A percentile compares a stretch with the other conserved stretches of the same genome.
Conservation (phyloP, 2,888 invertebrate genomes). For the Emesis furor region DNA sequence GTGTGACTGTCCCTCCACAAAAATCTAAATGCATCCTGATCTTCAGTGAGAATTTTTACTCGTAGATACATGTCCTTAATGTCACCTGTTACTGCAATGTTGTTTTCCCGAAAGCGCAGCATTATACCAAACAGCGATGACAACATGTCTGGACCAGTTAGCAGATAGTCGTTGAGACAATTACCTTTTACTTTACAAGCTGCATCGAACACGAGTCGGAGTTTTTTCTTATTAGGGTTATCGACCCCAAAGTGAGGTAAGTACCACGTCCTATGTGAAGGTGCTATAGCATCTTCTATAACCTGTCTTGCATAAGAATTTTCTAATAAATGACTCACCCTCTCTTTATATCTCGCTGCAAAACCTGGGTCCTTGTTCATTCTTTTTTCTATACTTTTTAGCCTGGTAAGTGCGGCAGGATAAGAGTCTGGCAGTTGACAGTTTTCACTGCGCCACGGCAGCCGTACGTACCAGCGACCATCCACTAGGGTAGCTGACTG, state of each 20-base stretch:
- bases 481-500: neutral
- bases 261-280: constrained; percentile 61
- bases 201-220: constrained; percentile 69
- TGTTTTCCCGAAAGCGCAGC: constrained; percentile 79
- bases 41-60: constrained; percentile 60
- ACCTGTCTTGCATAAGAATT: constrained; percentile 62
- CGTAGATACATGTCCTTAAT: neutral
- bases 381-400: constrained; percentile 65
- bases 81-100: neutral
- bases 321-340: constrained; percentile 66
- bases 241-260: constrained; percentile 61
- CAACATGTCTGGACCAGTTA: constrained; percentile 71
- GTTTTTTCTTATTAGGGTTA: constrained; percentile 63
- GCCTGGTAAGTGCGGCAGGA: constrained; percentile 55
- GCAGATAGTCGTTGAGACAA: constrained; percentile 69
- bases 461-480: constrained; percentile 65
- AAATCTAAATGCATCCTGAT: constrained; percentile 77
- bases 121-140: constrained; percentile 74
- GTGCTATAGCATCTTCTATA: no score
- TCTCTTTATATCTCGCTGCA: constrained; percentile 57
- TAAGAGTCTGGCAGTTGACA: constrained; percentile 62
- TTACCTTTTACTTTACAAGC: constrained; percentile 49
- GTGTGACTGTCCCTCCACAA: constrained; percentile 71
- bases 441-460: constrained; percentile 69
- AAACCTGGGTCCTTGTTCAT: constrained; percentile 52